A percentile compares a stretch with the other conserved stretches of the same genome.
Evolutionary conservation across 1,140 invertebrate species (phyloP).

Genomic region (Atta cephalotes): DNA sequence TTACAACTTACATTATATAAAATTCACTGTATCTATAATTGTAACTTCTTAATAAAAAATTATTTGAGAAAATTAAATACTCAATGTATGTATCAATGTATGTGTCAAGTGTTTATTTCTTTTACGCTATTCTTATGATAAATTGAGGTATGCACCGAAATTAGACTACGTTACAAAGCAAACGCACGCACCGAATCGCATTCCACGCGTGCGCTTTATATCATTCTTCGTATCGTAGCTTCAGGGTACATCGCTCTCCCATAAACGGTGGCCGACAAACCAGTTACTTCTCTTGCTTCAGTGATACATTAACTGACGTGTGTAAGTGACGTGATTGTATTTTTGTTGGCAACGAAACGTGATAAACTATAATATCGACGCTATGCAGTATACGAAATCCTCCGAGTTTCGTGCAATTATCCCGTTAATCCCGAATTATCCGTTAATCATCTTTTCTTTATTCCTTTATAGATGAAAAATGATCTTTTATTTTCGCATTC

Average conservation of each 20-base stretch:
- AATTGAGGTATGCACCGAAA: constrained; percentile 30
- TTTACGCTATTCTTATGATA: background rate
- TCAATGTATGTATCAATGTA: background rate
- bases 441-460: background rate
- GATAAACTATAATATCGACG: background rate
- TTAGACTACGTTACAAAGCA: constrained; percentile 67
- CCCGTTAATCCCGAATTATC: background rate
- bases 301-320: constrained; percentile 40
- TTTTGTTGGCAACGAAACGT: constrained; percentile 7
- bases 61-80: background rate
- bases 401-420: background rate
- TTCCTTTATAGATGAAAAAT: background rate
- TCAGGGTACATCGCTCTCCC: constrained; percentile 44
- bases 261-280: constrained; percentile 66
- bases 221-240: constrained; percentile 64
- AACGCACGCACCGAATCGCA: constrained; percentile 66
- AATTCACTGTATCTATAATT: background rate
- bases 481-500: background rate
- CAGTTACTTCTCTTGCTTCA: constrained; percentile 65
- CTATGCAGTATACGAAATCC: background rate
- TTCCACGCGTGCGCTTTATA: constrained; percentile 65
- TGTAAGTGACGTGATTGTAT: constrained; percentile 27
- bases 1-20: background rate
- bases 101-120: background rate
- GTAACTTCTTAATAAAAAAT: background rate